Conservation (phyloP, 2,797 vertebrate species). For the Rhinichthys osculus region DNA sequence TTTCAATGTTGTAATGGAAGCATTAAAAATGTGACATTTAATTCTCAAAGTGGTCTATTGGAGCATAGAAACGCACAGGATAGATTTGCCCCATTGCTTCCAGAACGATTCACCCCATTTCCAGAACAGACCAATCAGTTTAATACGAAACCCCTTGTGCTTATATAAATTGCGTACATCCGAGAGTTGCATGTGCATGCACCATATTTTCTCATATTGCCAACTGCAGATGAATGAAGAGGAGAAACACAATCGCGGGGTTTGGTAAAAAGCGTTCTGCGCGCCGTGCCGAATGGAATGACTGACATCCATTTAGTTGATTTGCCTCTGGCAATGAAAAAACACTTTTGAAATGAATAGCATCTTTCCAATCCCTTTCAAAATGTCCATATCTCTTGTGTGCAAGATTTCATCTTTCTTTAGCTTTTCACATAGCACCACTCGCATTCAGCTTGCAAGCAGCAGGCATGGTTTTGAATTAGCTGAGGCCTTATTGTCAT, state of each 20-base stretch:
- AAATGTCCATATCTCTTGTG: constrained; percentile 60
- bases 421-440: constrained; percentile 48
- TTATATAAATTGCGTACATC: constrained; percentile 68
- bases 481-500: constrained; percentile 51
- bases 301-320: constrained; percentile 73
- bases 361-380: constrained; percentile 68
- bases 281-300: constrained; percentile 60
- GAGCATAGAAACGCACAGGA: constrained; percentile 23
- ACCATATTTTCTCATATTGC: constrained; percentile 63
- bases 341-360: constrained; percentile 68
- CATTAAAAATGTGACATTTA: constrained; percentile 60
- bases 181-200: constrained; percentile 46
- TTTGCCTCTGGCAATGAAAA: constrained; percentile 69
- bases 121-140: constrained; percentile 59
- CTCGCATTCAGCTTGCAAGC: constrained; percentile 38
- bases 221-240: constrained; percentile 70
- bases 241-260: constrained; percentile 62
- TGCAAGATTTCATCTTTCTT: constrained; percentile 59
- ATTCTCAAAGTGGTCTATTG: constrained; percentile 62
- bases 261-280: constrained; percentile 62
- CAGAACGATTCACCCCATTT: constrained; percentile 52
- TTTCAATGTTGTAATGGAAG: constrained; percentile 57
- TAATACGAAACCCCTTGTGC: constrained; percentile 63
- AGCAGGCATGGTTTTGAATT: constrained; percentile 43
- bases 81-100: constrained; percentile 57